Evolutionary conservation across 2,113 vertebrate species (phyloP).

Genomic region (Phaethon lepturus): DNA sequence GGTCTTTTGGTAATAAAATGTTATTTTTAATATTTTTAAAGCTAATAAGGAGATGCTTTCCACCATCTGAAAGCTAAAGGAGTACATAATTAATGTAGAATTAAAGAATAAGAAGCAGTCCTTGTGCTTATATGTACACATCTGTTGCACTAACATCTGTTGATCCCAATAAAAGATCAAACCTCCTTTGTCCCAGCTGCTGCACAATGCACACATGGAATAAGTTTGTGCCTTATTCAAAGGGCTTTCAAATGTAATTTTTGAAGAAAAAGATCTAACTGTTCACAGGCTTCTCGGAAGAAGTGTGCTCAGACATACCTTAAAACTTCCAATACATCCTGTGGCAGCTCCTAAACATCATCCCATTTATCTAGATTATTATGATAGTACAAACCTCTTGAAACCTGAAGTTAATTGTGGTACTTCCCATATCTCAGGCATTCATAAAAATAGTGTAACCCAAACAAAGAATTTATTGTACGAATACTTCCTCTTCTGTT

Average conservation of each 20-base stretch:
- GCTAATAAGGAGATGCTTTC: not conserved
- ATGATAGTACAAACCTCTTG: not conserved
- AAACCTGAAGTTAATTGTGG: not conserved
- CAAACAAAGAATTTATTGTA: not conserved
- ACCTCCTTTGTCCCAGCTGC: not conserved
- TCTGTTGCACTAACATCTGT: not conserved
- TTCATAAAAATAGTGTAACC: not conserved
- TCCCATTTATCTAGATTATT: not conserved
- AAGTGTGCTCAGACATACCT: not conserved
- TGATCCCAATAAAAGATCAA: not conserved
- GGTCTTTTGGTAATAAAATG: not conserved
- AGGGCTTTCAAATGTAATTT: not conserved
- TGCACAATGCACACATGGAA: not conserved
- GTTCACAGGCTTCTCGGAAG: not conserved
- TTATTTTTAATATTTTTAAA: not conserved
- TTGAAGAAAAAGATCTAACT: not conserved
- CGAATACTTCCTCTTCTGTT: not conserved
- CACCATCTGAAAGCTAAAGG: not conserved
- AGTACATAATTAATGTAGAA: not conserved
- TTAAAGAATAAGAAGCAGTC: not conserved
- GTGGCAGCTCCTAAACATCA: not conserved
- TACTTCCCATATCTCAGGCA: not conserved
- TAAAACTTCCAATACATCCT: not conserved
- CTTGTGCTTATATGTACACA: not conserved
- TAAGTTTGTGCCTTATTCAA: not conserved